Evolutionary conservation across 2,888 invertebrate species (phyloP), one percentile per base, ranked within the genome.

Genomic region (Dryomyza anilis): DNA sequence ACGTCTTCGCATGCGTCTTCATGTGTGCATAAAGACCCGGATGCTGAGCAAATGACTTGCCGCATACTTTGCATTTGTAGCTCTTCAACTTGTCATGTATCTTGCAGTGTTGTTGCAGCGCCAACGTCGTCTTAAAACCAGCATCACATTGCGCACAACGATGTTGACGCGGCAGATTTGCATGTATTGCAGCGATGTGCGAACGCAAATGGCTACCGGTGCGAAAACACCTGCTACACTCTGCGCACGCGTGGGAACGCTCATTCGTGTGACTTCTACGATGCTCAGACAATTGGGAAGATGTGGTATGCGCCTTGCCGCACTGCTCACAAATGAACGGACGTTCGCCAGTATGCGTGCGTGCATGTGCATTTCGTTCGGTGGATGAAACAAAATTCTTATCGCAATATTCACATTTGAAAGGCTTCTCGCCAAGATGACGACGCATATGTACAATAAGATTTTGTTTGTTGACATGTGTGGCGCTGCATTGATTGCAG

Each of bases 1-100:
- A n/a, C n/a, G n/a, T 30, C 19, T 29, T 63, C 0, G 53, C 46
- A 36, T 72, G 72, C 0, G 68, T 67, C 30, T 71, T 72, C 70
- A 66, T 70, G 50, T 72, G 72, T 19, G 67, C 67, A 57, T 72
- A 71, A 12, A 72, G 23, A 3, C 71, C 72, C 0, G 71, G 68
- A 52, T 68, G 69, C 16, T 72, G 72, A 2, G 72, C 68, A 57
- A 72, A 72, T 5, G 66, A 65, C 21, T 70, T 62, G 0, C 62
- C 68, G 43, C 72, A 72, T 2, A 71, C 60, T 19, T 64, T 70
- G 52, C 72, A 72, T 14, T 65, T 64, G 39, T 72, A 71, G 1
- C 59, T 56, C 27, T 70, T 72, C 4, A 56, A 65, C 19, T 65
- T 63, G 2, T 36, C 50, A 27, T 72, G 72, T 3, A 72, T 71